Base-by-base conservation (phyloP, 1,140 invertebrate species). In the Hylyphantes graminicola region DNA sequence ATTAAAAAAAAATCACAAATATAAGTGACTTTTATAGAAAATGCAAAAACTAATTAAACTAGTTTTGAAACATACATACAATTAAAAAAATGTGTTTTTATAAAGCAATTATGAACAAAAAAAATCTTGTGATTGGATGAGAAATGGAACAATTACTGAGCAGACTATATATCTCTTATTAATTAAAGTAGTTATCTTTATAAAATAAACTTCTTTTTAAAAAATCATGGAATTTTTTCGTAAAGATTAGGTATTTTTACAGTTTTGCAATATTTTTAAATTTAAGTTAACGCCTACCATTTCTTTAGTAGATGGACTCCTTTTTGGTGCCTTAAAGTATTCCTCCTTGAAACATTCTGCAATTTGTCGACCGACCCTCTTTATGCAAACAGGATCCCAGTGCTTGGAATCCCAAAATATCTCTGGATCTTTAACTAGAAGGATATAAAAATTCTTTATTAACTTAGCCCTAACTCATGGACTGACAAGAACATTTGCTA, bases 341-440 rank as follows among this genome's bases (percentile, higher is more conserved):
- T 70, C 53, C n/a, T 81, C 78, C n/a, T 63, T 83, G 15, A 64
- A 83, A n/a, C 76, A 59, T 11, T 86, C 85, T 53, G 79, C 79
- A 21, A 86, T 86, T 50, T 86, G 55, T 59, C 35, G 75, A 5
- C 78, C 21, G 17, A 83, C 80, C 35, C 73, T 86, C 64, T 82
- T 82, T 7, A 86, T 13, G 53, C 57, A 72, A 11, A 19, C 13
- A 8, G 64, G 63, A 57, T 86, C 85, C 85, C 85, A 86, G 35
- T 68, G n/a, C 7, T 74, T 55, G 5, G 51, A 65, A 78, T 85
- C 82, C 21, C 55, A 63, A n/a, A 75, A 10, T 72, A 77, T 85
- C 72, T 85, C 82, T 53, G 53, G 63, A 21, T 77, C 82, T 77
- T 78, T 85, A 57, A 72, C 75, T 85, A 19, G 10, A 68, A 50